Percentiles rank a stretch among this genome's conserved stretches.
phyloP scores from a whole-genome alignment of 2,113 vertebrate species.

The Misgurnus mizolepis region DNA sequence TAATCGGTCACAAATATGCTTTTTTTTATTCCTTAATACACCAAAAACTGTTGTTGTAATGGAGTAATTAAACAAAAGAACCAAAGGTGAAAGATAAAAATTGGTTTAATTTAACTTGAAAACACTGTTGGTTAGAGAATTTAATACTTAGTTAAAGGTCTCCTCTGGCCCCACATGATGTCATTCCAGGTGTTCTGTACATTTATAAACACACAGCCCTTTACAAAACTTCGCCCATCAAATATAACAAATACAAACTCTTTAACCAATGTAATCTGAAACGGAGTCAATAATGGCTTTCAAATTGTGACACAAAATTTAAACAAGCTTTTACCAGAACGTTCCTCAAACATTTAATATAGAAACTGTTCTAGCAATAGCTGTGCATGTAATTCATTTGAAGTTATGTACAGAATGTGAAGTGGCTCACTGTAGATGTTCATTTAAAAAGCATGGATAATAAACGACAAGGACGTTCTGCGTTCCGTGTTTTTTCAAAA shows the following conservation, averaged over 20 bases:
- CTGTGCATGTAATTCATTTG: constrained; percentile 24
- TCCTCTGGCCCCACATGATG: not conserved
- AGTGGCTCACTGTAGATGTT: constrained; percentile 30
- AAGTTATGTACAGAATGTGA: constrained; percentile 10
- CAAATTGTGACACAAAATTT: constrained; percentile 48
- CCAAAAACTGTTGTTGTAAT: no score
- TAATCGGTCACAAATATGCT: not conserved
- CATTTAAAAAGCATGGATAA: constrained; percentile 12
- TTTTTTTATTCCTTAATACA: not conserved
- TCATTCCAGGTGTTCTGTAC: constrained; percentile 15
- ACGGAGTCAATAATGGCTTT: constrained; percentile 41
- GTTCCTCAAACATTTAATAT: constrained; percentile 5
- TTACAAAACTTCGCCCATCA: constrained; percentile 9
- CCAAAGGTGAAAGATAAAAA: not conserved
- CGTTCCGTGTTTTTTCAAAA: not conserved
- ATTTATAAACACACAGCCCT: constrained; percentile 25
- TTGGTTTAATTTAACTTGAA: not conserved
- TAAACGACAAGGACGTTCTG: not conserved
- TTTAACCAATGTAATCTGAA: constrained; percentile 27
- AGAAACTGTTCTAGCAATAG: constrained; percentile 34
- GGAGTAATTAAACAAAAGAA: not conserved
- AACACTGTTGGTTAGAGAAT: constrained; percentile 37
- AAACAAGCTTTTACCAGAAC: constrained; percentile 41
- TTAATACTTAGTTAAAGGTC: constrained; percentile 1
- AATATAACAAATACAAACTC: constrained; percentile 13